Evolutionary conservation across 1,140 invertebrate species (phyloP).

Genomic region (Tenebrio molitor): DNA sequence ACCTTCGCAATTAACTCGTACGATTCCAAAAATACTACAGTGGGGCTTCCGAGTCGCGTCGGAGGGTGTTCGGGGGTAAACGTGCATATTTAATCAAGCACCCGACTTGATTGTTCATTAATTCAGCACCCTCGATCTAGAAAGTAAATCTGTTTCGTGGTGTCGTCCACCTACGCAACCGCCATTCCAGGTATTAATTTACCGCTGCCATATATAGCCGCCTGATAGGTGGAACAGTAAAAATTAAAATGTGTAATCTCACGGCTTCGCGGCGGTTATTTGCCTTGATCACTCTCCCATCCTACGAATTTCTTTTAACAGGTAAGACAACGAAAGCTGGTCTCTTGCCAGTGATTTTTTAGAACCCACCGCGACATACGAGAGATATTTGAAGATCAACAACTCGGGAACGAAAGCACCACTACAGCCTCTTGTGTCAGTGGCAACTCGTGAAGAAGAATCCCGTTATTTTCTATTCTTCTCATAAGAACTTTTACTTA

Average conservation of each 20-base stretch:
- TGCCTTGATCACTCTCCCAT: not conserved
- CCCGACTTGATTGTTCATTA: constrained; percentile 24
- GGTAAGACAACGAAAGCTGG: constrained; percentile 1
- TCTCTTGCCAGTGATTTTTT: constrained; percentile 9
- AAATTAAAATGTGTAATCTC: constrained; percentile 25
- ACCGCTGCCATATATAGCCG: constrained; percentile 9
- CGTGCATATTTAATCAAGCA: constrained; percentile 13
- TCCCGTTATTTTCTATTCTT: no score
- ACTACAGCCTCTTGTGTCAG: not conserved
- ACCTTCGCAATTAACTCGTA: constrained; percentile 21
- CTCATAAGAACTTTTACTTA: no score
- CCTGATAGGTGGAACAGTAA: constrained; percentile 9
- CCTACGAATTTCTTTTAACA: constrained; percentile 3
- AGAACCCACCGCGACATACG: not conserved
- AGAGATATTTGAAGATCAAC: constrained; percentile 13
- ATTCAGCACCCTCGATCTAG: constrained; percentile 1
- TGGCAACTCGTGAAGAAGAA: constrained; percentile 8
- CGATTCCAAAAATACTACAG: constrained; percentile 19
- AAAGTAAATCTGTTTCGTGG: constrained; percentile 14
- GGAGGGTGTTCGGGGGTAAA: not conserved
- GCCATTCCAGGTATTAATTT: constrained; percentile 28
- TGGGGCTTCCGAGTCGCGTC: not conserved
- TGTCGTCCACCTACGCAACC: constrained; percentile 10
- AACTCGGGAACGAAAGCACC: constrained; percentile 5
- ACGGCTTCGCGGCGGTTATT: constrained; percentile 11